A percentile compares a stretch with the other conserved stretches of the same genome.
These are phyloP conservation scores for Zalophus californianus DNA, from an alignment of 2,797 vertebrate genomes.

Conservation along the genomic window DNA sequence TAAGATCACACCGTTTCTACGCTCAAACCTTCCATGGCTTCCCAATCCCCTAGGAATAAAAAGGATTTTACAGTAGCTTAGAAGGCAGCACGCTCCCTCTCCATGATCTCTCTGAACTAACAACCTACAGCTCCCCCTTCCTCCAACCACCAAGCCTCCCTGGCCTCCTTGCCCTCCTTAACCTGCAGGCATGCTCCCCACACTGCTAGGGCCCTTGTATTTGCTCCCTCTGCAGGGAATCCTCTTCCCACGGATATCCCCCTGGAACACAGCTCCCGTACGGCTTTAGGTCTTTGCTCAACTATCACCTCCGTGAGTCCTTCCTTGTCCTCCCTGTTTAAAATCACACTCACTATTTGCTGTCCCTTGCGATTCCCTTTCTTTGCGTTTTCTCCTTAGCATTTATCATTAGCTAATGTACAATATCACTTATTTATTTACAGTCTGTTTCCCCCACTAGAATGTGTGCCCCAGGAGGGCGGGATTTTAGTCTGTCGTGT, in stretches of 20 bases:
- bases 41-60: neutral
- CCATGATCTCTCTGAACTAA: neutral
- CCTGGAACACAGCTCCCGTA: neutral
- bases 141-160: too few relatives aligned
- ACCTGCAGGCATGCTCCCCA: too few relatives aligned
- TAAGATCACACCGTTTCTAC: neutral
- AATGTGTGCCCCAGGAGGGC: neutral
- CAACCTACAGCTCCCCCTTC: neutral
- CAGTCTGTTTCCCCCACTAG: neutral
- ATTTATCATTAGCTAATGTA: neutral
- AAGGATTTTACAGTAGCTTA: neutral
- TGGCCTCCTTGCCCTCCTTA: neutral
- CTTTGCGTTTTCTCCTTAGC: neutral
- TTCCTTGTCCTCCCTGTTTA: neutral
- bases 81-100: neutral
- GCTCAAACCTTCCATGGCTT: neutral
- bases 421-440: neutral
- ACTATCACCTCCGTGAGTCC: neutral
- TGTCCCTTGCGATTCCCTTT: neutral
- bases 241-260: neutral
- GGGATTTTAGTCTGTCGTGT: neutral
- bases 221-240: neutral
- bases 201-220: neutral
- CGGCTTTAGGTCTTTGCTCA: neutral
- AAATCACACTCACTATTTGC: neutral